Conservation (phyloP, 1,140 invertebrate species). For the Drosophila burlai region DNA sequence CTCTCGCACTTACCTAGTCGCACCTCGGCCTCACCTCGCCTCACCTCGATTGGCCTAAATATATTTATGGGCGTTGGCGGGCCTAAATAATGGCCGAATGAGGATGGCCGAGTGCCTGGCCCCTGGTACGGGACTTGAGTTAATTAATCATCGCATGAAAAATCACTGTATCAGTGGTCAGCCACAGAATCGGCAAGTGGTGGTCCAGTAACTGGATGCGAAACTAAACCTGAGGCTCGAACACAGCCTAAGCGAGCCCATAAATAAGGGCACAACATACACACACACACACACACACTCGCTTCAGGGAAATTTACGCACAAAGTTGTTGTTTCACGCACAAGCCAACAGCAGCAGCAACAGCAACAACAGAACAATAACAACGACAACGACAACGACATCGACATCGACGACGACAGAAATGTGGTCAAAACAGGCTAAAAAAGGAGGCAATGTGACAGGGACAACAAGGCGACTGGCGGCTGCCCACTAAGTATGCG, state of each 20-base stretch:
- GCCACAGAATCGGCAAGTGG: conserved; percentile 24
- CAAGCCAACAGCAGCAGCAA: conserved; percentile 43
- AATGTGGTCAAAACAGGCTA: conserved; percentile 40
- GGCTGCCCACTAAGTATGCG: conserved; percentile 59
- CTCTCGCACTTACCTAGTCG: conserved; percentile 21
- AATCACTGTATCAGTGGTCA: conserved; percentile 66
- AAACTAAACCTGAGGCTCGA: conserved; percentile 38
- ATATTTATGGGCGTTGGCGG: conserved; percentile 47
- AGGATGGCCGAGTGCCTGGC: background rate
- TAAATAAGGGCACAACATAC: conserved; percentile 50
- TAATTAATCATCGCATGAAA: conserved; percentile 69
- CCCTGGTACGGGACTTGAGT: conserved; percentile 17
- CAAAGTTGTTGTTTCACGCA: conserved; percentile 52
- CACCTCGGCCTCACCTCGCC: conserved; percentile 7
- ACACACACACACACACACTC: conserved; percentile 3
- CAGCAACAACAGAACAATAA: background rate
- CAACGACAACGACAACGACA: conserved; percentile 8
- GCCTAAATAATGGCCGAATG: conserved; percentile 25
- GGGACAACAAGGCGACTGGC: conserved; percentile 55
- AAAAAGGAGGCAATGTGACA: conserved; percentile 44
- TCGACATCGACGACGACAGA: conserved; percentile 23
- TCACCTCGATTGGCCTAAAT: conserved; percentile 43
- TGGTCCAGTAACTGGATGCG: conserved; percentile 32
- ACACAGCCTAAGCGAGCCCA: conserved; percentile 36
- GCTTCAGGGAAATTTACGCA: conserved; percentile 40